A percentile compares a stretch with the other conserved stretches of the same genome.
Conservation (phyloP, 2,888 invertebrate genomes). For the Microplitis deprimator region DNA sequence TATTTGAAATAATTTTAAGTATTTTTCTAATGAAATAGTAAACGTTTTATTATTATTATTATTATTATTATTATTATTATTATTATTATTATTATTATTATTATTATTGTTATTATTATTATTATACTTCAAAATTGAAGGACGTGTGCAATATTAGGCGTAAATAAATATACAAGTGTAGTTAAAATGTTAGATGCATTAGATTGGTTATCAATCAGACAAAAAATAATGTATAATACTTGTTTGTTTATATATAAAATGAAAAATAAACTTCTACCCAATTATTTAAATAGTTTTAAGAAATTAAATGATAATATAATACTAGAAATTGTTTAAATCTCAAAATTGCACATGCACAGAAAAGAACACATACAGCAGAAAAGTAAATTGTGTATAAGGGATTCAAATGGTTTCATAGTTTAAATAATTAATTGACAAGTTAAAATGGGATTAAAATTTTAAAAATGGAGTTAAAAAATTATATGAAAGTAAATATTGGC, state of each 20-base stretch:
- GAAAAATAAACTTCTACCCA: not conserved
- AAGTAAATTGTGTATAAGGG: not conserved
- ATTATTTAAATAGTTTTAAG: not conserved
- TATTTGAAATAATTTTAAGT: too few species aligned
- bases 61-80: too few species aligned
- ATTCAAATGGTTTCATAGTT: not conserved
- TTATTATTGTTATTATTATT: too few species aligned
- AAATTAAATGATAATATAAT: not conserved
- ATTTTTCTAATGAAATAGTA: too few species aligned
- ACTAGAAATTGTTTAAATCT: not conserved
- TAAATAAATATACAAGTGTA: conserved; percentile 10
- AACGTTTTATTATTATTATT: too few species aligned
- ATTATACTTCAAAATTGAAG: not conserved
- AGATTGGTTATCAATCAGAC: not conserved
- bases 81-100: too few species aligned
- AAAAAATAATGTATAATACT: not conserved
- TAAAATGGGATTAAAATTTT: not conserved
- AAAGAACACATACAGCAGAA: not conserved
- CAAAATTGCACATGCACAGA: not conserved
- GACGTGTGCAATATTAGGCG: not conserved
- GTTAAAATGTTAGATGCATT: not conserved
- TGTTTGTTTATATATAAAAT: not conserved
- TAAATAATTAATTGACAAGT: not conserved
- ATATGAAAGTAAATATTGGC: conserved; percentile 22
- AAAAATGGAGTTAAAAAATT: not conserved